phyloP scores from a whole-genome alignment of 2,888 invertebrate species.

The Parnassius smintheus region DNA sequence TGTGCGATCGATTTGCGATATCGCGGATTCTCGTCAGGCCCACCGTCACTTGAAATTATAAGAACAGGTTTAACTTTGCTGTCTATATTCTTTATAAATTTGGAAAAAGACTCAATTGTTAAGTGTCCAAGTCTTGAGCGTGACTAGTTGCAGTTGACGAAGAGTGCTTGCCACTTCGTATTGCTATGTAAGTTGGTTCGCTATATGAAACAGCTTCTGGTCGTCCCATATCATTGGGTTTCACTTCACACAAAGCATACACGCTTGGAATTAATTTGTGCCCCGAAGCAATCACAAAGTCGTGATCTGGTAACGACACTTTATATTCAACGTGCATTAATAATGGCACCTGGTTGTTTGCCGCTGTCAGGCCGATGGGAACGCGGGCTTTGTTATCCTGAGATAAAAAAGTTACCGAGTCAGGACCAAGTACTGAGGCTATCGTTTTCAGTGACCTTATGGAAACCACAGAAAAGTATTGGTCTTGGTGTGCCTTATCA shows the following conservation, averaged over 20 bases:
- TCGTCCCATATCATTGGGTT: slow-evolving; percentile 30
- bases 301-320: slow-evolving; percentile 28
- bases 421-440: neutral
- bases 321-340: neutral
- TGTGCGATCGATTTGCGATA: slow-evolving; percentile 30
- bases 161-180: slow-evolving; percentile 5
- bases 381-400: neutral
- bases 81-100: slow-evolving; percentile 7
- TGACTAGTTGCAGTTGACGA: slow-evolving; percentile 6
- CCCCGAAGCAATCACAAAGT: slow-evolving; percentile 28
- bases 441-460: slow-evolving; percentile 18
- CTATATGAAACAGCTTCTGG: slow-evolving; percentile 28
- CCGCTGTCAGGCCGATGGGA: neutral
- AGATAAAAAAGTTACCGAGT: neutral
- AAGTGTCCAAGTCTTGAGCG: neutral
- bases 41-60: slow-evolving; percentile 24
- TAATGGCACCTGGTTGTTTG: neutral
- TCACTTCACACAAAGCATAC: slow-evolving; percentile 29
- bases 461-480: slow-evolving; percentile 24
- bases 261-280: slow-evolving; percentile 24
- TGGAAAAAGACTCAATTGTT: no score
- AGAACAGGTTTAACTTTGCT: slow-evolving; percentile 3
- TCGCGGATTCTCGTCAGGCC: slow-evolving; percentile 34
- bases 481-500: slow-evolving; percentile 28
- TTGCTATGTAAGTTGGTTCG: slow-evolving; percentile 28